Evolutionary conservation across 2,888 invertebrate genomes (phyloP).

Genomic region (Campoplex nolae): DNA sequence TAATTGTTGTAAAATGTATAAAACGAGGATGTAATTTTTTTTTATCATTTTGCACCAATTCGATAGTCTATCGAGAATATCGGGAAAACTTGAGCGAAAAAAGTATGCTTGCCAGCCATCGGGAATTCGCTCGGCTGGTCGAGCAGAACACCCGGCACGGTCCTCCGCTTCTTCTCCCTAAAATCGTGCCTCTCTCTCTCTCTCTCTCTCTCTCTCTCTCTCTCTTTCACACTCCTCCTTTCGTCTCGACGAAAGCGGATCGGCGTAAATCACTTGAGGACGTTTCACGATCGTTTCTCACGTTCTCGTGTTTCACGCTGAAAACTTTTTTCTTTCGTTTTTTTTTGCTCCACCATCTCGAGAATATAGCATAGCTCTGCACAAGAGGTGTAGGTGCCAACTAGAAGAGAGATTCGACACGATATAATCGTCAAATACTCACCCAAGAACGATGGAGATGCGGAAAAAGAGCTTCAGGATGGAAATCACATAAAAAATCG

Average conservation of each 20-base stretch:
- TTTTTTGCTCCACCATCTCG: slow-evolving; percentile 34
- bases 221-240: slow-evolving; percentile 11
- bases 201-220: slow-evolving; percentile 19
- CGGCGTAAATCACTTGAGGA: slow-evolving; percentile 69
- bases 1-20: slow-evolving; percentile 42
- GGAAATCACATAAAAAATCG: slow-evolving; percentile 32
- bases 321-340: slow-evolving; percentile 48
- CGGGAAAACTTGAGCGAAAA: slow-evolving; percentile 50
- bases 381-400: slow-evolving; percentile 40
- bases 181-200: slow-evolving; percentile 14
- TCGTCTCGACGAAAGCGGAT: slow-evolving; percentile 64
- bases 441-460: background rate
- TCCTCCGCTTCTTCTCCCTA: slow-evolving; percentile 41
- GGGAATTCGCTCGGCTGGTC: slow-evolving; percentile 67
- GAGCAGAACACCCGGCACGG: slow-evolving; percentile 55
- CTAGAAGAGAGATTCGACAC: slow-evolving; percentile 44
- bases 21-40: slow-evolving; percentile 20
- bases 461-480: slow-evolving; percentile 5
- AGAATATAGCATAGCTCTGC: slow-evolving; percentile 34
- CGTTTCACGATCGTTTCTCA: slow-evolving; percentile 68
- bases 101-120: slow-evolving; percentile 52
- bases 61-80: slow-evolving; percentile 61
- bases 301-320: slow-evolving; percentile 62
- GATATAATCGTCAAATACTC: slow-evolving; percentile 57
- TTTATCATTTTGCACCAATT: slow-evolving; percentile 34